Evolutionary conservation across 2,888 invertebrate species (phyloP).

Genomic region (Athalia rosae): DNA sequence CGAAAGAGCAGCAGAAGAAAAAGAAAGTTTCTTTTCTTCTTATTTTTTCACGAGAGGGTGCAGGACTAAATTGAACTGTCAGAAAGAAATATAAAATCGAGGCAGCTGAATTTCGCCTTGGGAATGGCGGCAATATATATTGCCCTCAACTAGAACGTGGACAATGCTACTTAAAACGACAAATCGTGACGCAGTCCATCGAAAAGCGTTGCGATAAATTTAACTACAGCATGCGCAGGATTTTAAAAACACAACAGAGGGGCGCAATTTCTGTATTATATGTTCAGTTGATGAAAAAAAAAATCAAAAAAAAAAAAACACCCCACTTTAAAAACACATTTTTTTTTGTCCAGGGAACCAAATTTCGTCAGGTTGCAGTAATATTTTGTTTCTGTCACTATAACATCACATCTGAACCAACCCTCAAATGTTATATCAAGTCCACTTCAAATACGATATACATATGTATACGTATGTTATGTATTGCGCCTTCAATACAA

Average conservation of each 20-base stretch:
- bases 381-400: too few species aligned
- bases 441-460: too few species aligned
- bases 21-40: slow-evolving; percentile 40
- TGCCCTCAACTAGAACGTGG: slow-evolving; percentile 44
- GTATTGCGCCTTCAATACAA: too few species aligned
- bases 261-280: too few species aligned
- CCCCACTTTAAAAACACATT: too few species aligned
- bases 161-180: slow-evolving; percentile 43
- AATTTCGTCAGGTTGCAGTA: too few species aligned
- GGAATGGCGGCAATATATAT: slow-evolving; percentile 35
- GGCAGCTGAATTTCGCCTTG: slow-evolving; percentile 32
- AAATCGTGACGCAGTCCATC: slow-evolving; percentile 27
- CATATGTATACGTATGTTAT: too few species aligned
- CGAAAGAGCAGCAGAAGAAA: not conserved
- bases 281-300: too few species aligned
- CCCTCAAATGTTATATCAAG: too few species aligned
- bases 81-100: slow-evolving; percentile 36
- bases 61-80: slow-evolving; percentile 44
- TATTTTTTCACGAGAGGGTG: slow-evolving; percentile 15
- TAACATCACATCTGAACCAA: too few species aligned
- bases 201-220: slow-evolving; percentile 32
- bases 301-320: too few species aligned
- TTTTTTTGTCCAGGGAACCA: too few species aligned
- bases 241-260: not conserved
- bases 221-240: not conserved